Evolutionary conservation across 2,797 vertebrate species (phyloP).

Genomic region (Toxotes lorentzi): DNA sequence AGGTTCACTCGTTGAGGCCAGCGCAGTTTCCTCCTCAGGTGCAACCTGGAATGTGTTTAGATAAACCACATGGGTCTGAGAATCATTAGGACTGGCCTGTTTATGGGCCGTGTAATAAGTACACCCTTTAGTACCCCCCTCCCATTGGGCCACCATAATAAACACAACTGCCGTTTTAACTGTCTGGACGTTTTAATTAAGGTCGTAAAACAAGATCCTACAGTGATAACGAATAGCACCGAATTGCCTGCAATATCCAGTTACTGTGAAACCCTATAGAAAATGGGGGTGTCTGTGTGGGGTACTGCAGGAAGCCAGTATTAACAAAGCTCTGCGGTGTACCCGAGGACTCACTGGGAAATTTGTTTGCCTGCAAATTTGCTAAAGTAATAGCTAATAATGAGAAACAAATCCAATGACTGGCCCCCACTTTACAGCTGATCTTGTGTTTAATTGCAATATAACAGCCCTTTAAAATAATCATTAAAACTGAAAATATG

Average conservation of each 20-base stretch:
- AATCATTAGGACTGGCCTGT: conserved; percentile 58
- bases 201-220: conserved; percentile 72
- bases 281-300: conserved; percentile 39
- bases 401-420: conserved; percentile 37
- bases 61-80: conserved; percentile 56
- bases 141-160: conserved; percentile 66
- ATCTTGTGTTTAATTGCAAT: conserved; percentile 36
- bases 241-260: conserved; percentile 32
- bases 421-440: conserved; percentile 17
- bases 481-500: conserved; percentile 39
- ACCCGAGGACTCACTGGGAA: conserved; percentile 32
- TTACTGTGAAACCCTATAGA: conserved; percentile 39
- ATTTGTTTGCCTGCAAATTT: conserved; percentile 37
- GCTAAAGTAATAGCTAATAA: conserved; percentile 32
- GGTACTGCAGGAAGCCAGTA: conserved; percentile 31
- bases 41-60: conserved; percentile 67
- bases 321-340: conserved; percentile 40
- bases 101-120: conserved; percentile 61
- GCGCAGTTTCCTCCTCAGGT: conserved; percentile 37
- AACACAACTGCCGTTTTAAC: conserved; percentile 76
- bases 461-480: conserved; percentile 22
- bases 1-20: conserved; percentile 36
- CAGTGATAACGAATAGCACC: conserved; percentile 65
- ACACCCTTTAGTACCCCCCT: conserved; percentile 44
- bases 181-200: conserved; percentile 77